Percentiles rank a stretch among this genome's conserved stretches.
These are phyloP conservation scores for Diorhabda carinulata DNA, from an alignment of 1,140 invertebrate species.

Conservation along the genomic window DNA sequence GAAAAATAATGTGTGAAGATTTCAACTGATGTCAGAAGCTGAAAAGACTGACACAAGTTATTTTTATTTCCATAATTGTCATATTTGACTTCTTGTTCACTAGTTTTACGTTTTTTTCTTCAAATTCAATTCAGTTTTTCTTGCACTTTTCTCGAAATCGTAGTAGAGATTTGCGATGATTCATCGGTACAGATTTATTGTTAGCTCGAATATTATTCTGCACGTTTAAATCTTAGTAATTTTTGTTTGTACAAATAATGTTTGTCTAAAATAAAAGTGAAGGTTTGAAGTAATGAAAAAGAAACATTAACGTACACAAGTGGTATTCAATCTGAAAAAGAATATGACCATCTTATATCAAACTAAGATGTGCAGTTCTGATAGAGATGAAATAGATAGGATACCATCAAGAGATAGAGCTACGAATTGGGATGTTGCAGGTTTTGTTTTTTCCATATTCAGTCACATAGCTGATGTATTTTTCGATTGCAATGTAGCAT, in stretches of 20 bases:
- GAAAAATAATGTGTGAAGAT: no score
- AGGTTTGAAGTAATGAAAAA: neutral
- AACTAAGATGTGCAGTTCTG: constrained; percentile 29
- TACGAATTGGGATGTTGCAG: constrained; percentile 45
- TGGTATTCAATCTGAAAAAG: neutral
- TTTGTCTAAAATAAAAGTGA: neutral
- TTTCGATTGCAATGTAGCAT: constrained; percentile 62
- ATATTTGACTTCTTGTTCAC: no score
- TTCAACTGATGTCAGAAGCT: no score
- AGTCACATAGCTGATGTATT: constrained; percentile 62
- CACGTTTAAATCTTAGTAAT: neutral
- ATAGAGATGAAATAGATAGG: constrained; percentile 42
- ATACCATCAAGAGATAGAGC: constrained; percentile 44
- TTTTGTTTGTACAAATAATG: neutral
- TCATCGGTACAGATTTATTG: neutral
- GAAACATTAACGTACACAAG: neutral
- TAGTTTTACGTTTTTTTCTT: no score
- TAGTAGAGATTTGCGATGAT: neutral
- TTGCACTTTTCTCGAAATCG: no score
- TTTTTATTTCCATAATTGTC: no score
- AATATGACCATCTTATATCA: constrained; percentile 33
- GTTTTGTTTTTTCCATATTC: constrained; percentile 53
- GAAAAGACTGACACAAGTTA: no score
- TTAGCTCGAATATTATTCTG: neutral
- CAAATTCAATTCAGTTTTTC: no score